Percentiles rank a stretch among this genome's conserved stretches.
phyloP scores from a whole-genome alignment of 2,888 invertebrate genomes.

The Pseudococcus jackbeardsleyi region DNA sequence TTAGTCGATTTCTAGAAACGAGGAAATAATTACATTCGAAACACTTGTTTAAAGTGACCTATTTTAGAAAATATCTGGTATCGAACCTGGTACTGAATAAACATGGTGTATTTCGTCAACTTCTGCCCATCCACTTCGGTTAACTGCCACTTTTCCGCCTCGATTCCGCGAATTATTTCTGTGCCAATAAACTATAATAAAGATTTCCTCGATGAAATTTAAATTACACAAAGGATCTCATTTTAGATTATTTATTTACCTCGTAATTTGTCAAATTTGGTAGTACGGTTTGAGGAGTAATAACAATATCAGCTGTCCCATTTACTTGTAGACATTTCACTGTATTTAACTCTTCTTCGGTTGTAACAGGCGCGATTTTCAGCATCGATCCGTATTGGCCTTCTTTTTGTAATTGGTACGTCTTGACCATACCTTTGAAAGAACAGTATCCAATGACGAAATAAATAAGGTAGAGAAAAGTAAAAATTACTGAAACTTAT shows the following conservation, averaged over 20 bases:
- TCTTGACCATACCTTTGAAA: conserved; percentile 83
- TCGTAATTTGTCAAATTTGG: conserved; percentile 85
- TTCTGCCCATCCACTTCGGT: conserved; percentile 81
- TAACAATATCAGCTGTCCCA: conserved; percentile 76
- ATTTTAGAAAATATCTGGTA: conserved; percentile 16
- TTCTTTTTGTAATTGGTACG: conserved; percentile 80
- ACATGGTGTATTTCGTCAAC: conserved; percentile 89
- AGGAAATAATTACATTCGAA: neutral
- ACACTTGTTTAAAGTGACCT: conserved; percentile 1
- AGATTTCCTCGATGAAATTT: neutral
- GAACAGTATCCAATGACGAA: conserved; percentile 23
- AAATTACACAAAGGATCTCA: neutral
- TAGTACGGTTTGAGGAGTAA: conserved; percentile 82
- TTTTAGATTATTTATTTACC: conserved; percentile 69
- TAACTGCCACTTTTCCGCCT: conserved; percentile 84
- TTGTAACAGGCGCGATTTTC: conserved; percentile 90
- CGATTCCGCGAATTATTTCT: conserved; percentile 79
- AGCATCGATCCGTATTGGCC: conserved; percentile 80
- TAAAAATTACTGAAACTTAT: conserved; percentile 65
- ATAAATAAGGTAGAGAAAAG: neutral
- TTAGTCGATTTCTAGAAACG: conserved; percentile 38
- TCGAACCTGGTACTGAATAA: conserved; percentile 71
- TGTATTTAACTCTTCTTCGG: conserved; percentile 79
- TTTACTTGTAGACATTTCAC: conserved; percentile 87
- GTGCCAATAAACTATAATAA: conserved; percentile 72